phyloP scores from a whole-genome alignment of 2,888 invertebrate genomes.

The Holacanthella duospinosa region DNA sequence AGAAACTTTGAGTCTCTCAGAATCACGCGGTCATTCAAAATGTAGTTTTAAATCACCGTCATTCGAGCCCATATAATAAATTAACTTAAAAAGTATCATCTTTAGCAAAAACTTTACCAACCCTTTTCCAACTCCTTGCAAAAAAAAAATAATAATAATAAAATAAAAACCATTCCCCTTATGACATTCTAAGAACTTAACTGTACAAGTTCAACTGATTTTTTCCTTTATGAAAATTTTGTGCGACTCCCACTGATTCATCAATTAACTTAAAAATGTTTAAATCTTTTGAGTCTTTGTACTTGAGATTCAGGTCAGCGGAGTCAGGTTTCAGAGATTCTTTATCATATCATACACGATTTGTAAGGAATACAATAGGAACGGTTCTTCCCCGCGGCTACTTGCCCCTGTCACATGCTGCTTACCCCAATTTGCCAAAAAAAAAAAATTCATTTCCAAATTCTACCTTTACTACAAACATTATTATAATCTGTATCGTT shows the following conservation, averaged over 20 bases:
- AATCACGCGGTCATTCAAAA: too few species aligned
- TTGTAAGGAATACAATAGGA: not conserved
- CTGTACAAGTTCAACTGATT: not conserved
- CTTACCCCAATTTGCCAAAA: not conserved
- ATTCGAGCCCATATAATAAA: not conserved
- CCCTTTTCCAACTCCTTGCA: too few species aligned
- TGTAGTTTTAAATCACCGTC: not conserved
- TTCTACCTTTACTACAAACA: too few species aligned
- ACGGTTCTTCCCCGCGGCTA: not conserved
- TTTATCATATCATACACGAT: not conserved
- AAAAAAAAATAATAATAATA: not conserved
- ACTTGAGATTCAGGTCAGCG: conserved; percentile 17
- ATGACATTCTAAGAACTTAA: too few species aligned
- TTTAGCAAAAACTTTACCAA: not conserved
- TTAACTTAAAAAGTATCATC: not conserved
- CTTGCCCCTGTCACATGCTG: not conserved
- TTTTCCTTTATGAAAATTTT: not conserved
- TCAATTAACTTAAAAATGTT: not conserved
- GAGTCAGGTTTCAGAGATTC: conserved; percentile 22
- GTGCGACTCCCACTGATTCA: not conserved
- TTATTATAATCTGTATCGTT: too few species aligned
- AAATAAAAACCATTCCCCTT: too few species aligned
- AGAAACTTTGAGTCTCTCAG: too few species aligned
- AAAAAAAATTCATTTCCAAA: too few species aligned
- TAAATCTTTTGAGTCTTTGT: not conserved